phyloP scores from a whole-genome alignment of 2,113 vertebrate species.

The Chionis minor region DNA sequence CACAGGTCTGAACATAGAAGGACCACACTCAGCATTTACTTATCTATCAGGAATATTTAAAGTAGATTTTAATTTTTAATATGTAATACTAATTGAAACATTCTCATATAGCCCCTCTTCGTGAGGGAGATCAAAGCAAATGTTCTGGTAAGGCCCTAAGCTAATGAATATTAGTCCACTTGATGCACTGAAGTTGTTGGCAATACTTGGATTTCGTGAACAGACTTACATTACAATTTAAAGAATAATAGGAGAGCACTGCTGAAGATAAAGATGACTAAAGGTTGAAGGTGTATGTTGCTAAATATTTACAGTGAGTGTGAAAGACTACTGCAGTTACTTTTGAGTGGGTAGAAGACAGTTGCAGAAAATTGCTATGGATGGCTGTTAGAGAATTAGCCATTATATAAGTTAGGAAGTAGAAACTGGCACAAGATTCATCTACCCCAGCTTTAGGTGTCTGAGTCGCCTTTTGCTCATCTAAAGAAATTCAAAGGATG shows the following conservation, averaged over 20 bases:
- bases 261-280: not conserved
- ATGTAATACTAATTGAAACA: conserved; percentile 69
- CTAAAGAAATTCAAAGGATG: not conserved
- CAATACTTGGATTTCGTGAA: conserved; percentile 39
- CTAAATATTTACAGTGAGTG: not conserved
- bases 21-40: conserved; percentile 66
- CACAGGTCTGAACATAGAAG: conserved; percentile 60
- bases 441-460: not conserved
- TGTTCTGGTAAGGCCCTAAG: conserved; percentile 57
- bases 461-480: not conserved
- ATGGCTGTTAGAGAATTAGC: not conserved
- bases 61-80: conserved; percentile 75
- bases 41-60: conserved; percentile 69
- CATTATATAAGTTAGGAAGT: not conserved
- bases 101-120: conserved; percentile 55
- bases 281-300: not conserved
- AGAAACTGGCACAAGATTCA: not conserved
- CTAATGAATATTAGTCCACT: conserved; percentile 64
- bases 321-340: not conserved
- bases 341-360: not conserved
- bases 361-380: not conserved
- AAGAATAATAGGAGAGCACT: no score
- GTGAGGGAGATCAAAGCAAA: conserved; percentile 67
- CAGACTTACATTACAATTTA: not conserved
- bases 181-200: conserved; percentile 32